phyloP scores from a whole-genome alignment of 2,888 invertebrate species.

The Miltochrista miniata region DNA sequence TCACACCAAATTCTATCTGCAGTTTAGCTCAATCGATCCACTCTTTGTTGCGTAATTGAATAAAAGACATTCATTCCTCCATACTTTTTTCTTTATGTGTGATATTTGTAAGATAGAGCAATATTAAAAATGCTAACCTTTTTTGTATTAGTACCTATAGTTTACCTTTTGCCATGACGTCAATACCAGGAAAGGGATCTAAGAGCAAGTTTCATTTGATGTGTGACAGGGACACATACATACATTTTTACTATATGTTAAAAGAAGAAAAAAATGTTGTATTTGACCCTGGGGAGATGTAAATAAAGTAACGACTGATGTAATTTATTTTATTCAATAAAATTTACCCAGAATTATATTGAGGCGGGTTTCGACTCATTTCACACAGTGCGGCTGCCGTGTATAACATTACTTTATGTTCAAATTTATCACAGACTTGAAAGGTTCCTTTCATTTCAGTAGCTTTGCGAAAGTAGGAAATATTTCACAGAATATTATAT shows the following conservation, averaged over 20 bases:
- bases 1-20: too few species aligned
- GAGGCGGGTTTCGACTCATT: slow-evolving; percentile 23
- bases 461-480: slow-evolving; percentile 9
- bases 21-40: too few species aligned
- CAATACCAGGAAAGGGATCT: not conserved
- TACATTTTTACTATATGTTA: slow-evolving; percentile 6
- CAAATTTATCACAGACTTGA: slow-evolving; percentile 16
- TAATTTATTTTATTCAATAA: slow-evolving; percentile 33
- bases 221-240: slow-evolving; percentile 13
- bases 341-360: slow-evolving; percentile 28
- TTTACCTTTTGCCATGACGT: not conserved
- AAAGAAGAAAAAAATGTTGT: slow-evolving; percentile 17
- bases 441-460: slow-evolving; percentile 32
- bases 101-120: too few species aligned
- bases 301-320: slow-evolving; percentile 23
- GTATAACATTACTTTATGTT: slow-evolving; percentile 18
- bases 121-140: not conserved
- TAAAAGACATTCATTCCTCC: too few species aligned
- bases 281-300: slow-evolving; percentile 20
- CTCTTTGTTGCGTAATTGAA: too few species aligned
- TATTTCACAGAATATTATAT: not conserved
- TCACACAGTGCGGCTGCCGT: slow-evolving; percentile 13
- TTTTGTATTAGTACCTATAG: not conserved
- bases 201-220: slow-evolving; percentile 9
- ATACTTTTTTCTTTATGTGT: too few species aligned